Evolutionary conservation across 2,888 invertebrate species (phyloP).

Genomic region (Cantharis nigra): DNA sequence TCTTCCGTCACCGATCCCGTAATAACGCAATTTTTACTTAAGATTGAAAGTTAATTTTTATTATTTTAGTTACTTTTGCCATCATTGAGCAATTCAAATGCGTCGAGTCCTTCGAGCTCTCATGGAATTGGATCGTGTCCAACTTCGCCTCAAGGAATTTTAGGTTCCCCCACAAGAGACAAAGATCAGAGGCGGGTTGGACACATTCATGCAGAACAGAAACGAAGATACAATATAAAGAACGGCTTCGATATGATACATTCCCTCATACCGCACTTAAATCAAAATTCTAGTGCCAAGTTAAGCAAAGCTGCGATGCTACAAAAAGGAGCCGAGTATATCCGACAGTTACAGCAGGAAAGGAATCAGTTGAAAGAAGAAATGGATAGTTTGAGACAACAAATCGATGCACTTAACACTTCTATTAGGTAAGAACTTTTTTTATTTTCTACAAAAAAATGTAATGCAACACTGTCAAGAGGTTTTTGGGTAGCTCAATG

Average conservation of each 20-base stretch:
- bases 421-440: slow-evolving; percentile 76
- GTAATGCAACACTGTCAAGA: too few relatives aligned
- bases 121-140: slow-evolving; percentile 60
- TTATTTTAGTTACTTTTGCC: slow-evolving; percentile 30
- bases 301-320: slow-evolving; percentile 96
- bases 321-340: slow-evolving; percentile 95
- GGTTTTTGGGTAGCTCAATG: too few relatives aligned
- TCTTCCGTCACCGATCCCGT: slow-evolving; percentile 45
- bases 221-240: slow-evolving; percentile 93
- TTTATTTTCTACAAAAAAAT: not conserved
- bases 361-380: slow-evolving; percentile 86
- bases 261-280: slow-evolving; percentile 88
- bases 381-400: slow-evolving; percentile 82
- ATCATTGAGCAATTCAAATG: slow-evolving; percentile 49
- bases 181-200: slow-evolving; percentile 79
- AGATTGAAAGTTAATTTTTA: not conserved
- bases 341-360: slow-evolving; percentile 84
- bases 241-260: slow-evolving; percentile 95
- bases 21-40: not conserved
- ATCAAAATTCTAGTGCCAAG: slow-evolving; percentile 87
- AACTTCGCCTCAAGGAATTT: slow-evolving; percentile 62
- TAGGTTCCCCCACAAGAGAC: slow-evolving; percentile 56
- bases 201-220: slow-evolving; percentile 95
- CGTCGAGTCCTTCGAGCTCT: slow-evolving; percentile 56
- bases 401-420: slow-evolving; percentile 89